Base-by-base conservation (phyloP, 2,888 invertebrate species). In the Choreutis nemorana region DNA sequence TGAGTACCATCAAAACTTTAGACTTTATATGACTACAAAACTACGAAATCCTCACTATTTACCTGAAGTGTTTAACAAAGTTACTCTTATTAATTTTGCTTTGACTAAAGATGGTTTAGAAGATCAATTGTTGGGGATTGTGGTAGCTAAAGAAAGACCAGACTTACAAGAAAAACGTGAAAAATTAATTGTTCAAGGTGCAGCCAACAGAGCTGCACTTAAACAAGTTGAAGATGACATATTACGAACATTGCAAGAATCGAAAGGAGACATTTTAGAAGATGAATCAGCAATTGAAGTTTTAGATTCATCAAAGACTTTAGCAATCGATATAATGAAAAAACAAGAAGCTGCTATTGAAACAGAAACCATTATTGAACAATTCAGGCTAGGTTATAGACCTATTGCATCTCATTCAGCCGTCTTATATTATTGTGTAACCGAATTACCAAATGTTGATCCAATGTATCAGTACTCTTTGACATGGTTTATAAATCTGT, bases 391-490 rank as follows among this genome's bases (percentile, higher is more conserved):
- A 39, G 87, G 86, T 30, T 92, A 92, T 55, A 79, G 83, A 44
- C 87, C 89, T 4, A 87, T 93, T 26, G 90, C 92, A 4, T 86
- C 86, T 32, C 89, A 91, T 67, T 89, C 90, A 7, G 86, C 92
- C 5, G 84, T 87, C 22, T 68, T 93, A 25, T 93, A 91, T 61
- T 91, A 92, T 55, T 90, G 90, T 42, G 85, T 92, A 14, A 88
- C 89, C 1, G 90, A 92, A 68, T 68, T 93, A 41, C 89, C 91
- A 6, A 90, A 88, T 52, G 87, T 94, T 16, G 90, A 93, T 65
- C 90, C 91, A 4, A 92, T 93, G 91, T 94, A 93, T 63, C 92
- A 92, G 61, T 94, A 90, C 63, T 92, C 92, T 1, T 73, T 93
- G 23, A 83, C 83, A 7, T 94, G 94, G 93, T 94, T 92, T 63